A percentile compares a stretch with the other conserved stretches of the same genome.
These are phyloP conservation scores for Serinus canaria DNA, from an alignment of 2,113 vertebrate species.

Conservation along the genomic window DNA sequence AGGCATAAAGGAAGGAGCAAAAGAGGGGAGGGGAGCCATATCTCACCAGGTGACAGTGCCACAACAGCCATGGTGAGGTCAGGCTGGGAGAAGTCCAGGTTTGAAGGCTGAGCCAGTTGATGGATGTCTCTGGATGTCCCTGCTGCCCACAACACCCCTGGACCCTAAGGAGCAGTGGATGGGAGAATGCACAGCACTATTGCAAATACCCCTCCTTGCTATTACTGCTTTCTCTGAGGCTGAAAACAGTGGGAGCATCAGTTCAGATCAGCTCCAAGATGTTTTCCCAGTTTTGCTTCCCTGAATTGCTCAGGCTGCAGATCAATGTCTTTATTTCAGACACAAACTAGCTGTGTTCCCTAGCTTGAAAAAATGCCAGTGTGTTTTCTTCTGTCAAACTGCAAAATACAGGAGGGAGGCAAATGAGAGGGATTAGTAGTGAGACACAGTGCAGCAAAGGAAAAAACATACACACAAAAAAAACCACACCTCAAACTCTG, in stretches of 20 bases:
- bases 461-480: background rate
- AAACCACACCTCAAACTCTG: background rate
- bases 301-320: background rate
- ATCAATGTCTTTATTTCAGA: background rate
- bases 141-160: rapidly evolving
- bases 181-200: background rate
- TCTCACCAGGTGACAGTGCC: background rate
- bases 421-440: background rate
- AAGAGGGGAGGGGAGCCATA: background rate
- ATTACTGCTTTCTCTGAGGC: background rate
- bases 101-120: background rate
- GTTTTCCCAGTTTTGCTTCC: background rate
- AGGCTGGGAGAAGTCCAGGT: background rate
- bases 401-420: background rate
- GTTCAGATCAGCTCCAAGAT: background rate
- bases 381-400: background rate
- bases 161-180: background rate
- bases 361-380: background rate
- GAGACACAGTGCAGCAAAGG: background rate
- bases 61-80: background rate
- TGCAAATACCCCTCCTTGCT: background rate
- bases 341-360: background rate
- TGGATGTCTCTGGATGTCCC: background rate
- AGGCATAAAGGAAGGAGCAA: background rate
- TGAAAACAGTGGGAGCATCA: background rate